Conservation (phyloP, 2,797 vertebrate genomes). For the Garrulus glandarius region DNA sequence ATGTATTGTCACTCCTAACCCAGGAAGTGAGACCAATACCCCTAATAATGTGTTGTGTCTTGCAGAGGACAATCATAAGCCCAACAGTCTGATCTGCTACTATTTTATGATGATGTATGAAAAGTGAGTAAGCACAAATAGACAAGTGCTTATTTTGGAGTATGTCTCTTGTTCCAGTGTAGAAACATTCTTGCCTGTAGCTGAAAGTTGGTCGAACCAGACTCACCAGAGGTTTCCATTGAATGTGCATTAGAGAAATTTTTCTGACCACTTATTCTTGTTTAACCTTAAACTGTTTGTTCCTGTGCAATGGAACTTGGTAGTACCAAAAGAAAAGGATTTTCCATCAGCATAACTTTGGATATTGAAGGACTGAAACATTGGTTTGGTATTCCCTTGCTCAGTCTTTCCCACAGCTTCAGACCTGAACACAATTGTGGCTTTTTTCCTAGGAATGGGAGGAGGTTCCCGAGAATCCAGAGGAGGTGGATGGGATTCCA, state of each 20-base stretch:
- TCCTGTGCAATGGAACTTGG: not conserved
- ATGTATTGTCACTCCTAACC: conserved; percentile 21
- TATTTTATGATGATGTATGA: not conserved
- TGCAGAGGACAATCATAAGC: conserved; percentile 53
- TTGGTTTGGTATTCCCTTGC: conserved; percentile 7
- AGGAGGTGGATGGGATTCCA: conserved; percentile 83
- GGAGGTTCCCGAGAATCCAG: conserved; percentile 84
- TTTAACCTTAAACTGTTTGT: not conserved
- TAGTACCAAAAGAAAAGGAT: not conserved
- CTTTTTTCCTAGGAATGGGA: conserved; percentile 84
- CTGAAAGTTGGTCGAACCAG: not conserved
- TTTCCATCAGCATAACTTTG: conserved; percentile 13
- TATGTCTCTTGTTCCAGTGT: not conserved
- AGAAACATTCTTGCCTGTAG: not conserved
- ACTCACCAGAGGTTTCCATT: not conserved
- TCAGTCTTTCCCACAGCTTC: conserved; percentile 35
- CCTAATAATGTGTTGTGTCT: not conserved
- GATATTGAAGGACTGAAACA: conserved; percentile 13
- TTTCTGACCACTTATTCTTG: not conserved
- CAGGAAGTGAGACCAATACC: conserved; percentile 65
- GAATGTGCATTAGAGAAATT: not conserved
- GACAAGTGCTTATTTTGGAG: not conserved
- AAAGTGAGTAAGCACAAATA: not conserved
- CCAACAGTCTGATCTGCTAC: conserved; percentile 53
- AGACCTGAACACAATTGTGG: conserved; percentile 64